phyloP scores from a whole-genome alignment of 2,797 vertebrate genomes.

The Macrochelys suwanniensis region DNA sequence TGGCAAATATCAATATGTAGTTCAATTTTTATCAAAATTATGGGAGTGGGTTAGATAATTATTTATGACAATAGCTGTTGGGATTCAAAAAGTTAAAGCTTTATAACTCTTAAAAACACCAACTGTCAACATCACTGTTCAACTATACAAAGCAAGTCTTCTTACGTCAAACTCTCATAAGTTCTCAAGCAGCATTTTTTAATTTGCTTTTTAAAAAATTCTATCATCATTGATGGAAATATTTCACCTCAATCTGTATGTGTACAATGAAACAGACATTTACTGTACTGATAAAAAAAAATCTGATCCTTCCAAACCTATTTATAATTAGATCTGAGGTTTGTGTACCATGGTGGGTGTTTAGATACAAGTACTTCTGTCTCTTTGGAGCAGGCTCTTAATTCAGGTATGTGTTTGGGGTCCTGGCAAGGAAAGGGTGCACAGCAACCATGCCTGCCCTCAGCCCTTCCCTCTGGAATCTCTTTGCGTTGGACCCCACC shows the following conservation, averaged over 20 bases:
- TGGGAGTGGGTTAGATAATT: not conserved
- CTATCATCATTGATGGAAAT: not conserved
- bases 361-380: too few species aligned
- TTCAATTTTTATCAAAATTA: too few species aligned
- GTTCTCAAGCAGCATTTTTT: not conserved
- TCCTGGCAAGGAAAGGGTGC: too few species aligned
- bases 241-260: not conserved
- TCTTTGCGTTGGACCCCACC: too few species aligned
- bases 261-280: not conserved
- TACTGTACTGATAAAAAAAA: too few species aligned
- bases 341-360: too few species aligned
- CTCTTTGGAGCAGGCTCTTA: too few species aligned
- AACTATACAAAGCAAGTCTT: not conserved
- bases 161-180: not conserved
- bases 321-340: too few species aligned
- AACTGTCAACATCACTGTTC: not conserved
- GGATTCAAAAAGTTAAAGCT: not conserved
- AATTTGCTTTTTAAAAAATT: not conserved
- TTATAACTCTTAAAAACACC: not conserved
- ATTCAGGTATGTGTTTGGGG: too few species aligned
- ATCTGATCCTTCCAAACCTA: too few species aligned
- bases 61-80: not conserved
- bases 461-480: too few species aligned
- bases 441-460: too few species aligned
- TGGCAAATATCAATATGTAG: not conserved